These are phyloP conservation scores for Boloria selene DNA, from an alignment of 2,888 invertebrate genomes.

Conservation along the genomic window DNA sequence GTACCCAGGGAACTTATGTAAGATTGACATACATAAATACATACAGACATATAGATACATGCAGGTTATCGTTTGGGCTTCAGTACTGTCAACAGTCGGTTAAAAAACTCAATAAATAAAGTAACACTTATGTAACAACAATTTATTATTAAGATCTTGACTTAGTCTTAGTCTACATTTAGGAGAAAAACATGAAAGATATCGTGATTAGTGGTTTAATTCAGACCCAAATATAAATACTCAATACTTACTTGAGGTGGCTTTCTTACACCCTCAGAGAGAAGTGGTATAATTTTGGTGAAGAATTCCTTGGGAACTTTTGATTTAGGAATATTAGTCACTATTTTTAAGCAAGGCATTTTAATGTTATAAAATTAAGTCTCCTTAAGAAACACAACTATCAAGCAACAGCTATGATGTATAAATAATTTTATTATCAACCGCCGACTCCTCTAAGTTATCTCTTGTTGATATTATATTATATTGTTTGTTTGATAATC, in stretches of 20 bases:
- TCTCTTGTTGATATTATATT: slow-evolving; percentile 5
- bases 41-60: too few species aligned
- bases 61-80: too few species aligned
- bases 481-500: slow-evolving; percentile 3
- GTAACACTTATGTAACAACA: too few species aligned
- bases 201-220: not conserved
- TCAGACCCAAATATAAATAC: not conserved
- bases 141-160: too few species aligned
- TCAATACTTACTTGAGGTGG: slow-evolving; percentile 48
- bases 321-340: slow-evolving; percentile 58
- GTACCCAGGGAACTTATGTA: too few species aligned
- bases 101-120: too few species aligned
- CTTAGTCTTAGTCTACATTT: too few species aligned
- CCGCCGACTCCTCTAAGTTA: not conserved
- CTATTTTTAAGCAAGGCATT: slow-evolving; percentile 66
- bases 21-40: too few species aligned
- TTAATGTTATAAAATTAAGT: slow-evolving; percentile 10
- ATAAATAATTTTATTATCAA: slow-evolving; percentile 2
- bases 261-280: slow-evolving; percentile 52
- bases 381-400: not conserved
- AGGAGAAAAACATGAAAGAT: not conserved
- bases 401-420: not conserved
- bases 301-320: slow-evolving; percentile 60
- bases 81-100: too few species aligned
- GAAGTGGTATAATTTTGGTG: slow-evolving; percentile 54